Evolutionary conservation across 2,888 invertebrate species (phyloP), one percentile per base, ranked within the genome.

Genomic region (Tetragnatha montana): DNA sequence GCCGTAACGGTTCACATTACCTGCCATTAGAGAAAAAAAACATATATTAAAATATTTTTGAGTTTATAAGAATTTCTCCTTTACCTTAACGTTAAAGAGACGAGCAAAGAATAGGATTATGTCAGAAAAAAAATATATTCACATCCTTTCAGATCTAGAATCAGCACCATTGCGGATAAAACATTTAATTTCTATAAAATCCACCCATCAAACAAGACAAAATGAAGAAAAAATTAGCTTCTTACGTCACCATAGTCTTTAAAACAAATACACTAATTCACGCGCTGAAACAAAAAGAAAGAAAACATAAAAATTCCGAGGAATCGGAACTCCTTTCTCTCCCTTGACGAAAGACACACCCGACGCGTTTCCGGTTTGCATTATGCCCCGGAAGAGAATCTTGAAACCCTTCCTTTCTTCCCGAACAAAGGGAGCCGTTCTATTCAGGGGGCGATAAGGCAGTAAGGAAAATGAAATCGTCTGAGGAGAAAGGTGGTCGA

Each of bases 331-430:
- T 60, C 17, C 60, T 60, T 60, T 60, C 60, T 8, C 14, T 60
- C 35, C 4, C 35, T 4, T 4, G 60, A 12, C 4, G 17, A 60
- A 17, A 60, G 60, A 60, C 60, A 17, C 60, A 17, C 60, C 71
- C 71, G 71, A 71, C 10, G 10, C 8, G 21, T 6, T 21, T 71
- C 71, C 71, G 71, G 71, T 78, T 78, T 78, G 78, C 22, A 78
- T 60, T 51, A 78, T 78, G 22, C 22, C 22, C 14, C 22, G 78
- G 78, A 60, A 78, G 51, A 78, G 60, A 22, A 6, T 51, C 60
- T 21, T 8, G 60, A 78, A 60, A 51, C 19, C 78, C 21, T 78
- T 60, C 22, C 51, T 12, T 22, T 6, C 78, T 10, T 8, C 19
- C 10, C 17, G 14, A 50, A 78, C 78, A 78, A 78, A 78, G 21